Conservation (phyloP, 2,888 invertebrate species). For the Lasioglossum malachurum region DNA sequence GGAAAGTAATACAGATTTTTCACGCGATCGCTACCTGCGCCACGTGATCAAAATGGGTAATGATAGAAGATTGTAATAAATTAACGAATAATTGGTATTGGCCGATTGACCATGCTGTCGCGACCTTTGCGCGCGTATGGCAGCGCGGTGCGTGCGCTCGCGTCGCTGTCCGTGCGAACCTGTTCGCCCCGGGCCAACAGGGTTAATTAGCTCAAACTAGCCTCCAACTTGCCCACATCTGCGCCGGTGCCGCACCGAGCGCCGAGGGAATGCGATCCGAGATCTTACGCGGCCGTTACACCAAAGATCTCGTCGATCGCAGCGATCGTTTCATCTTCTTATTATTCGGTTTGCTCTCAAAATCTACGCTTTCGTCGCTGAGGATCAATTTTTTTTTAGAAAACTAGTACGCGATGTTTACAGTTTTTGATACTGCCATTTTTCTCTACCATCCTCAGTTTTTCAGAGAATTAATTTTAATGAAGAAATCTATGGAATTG, state of each 20-base stretch:
- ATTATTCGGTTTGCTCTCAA: not conserved
- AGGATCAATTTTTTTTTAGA: too few species aligned
- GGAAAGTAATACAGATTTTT: not conserved
- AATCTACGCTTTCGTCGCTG: too few species aligned
- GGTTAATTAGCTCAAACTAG: constrained; percentile 79
- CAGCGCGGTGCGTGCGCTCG: constrained; percentile 43
- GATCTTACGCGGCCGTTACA: constrained; percentile 54
- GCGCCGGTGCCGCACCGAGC: constrained; percentile 27
- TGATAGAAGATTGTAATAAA: constrained; percentile 80
- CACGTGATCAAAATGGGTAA: constrained; percentile 61
- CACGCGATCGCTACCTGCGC: not conserved
- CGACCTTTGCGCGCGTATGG: constrained; percentile 72
- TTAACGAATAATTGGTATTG: constrained; percentile 82
- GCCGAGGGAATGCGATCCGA: constrained; percentile 52
- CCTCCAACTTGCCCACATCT: constrained; percentile 46
- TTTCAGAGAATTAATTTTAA: too few species aligned
- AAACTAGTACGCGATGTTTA: too few species aligned
- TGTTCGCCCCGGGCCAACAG: constrained; percentile 69
- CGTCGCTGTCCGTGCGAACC: constrained; percentile 76
- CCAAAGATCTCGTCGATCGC: not conserved
- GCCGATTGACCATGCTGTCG: constrained; percentile 78
- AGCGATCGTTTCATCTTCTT: not conserved
- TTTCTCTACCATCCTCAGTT: too few species aligned
- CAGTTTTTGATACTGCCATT: too few species aligned
- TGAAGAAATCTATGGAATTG: too few species aligned